Evolutionary conservation across 2,888 invertebrate genomes (phyloP), one percentile per base, ranked within the genome.

Genomic region (Tiliacea citrago): DNA sequence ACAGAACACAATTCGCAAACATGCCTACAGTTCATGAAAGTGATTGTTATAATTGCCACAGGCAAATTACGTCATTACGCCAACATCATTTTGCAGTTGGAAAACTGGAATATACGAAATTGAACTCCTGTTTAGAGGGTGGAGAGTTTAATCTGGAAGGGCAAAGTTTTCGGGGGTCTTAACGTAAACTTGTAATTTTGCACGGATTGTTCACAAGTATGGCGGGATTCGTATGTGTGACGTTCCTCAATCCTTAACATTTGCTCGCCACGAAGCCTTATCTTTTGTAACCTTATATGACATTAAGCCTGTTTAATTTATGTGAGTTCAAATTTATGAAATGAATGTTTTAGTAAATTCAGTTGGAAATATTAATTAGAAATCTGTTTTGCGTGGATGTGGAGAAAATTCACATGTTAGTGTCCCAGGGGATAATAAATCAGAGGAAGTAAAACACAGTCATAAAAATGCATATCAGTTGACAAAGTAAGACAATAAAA

Each of bases 21-120:
- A 90, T 89, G 89, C 88, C 87, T 83, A 81, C 90, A 90, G 88
- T 89, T 88, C 88, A 88, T 86, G 88, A 90, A 89, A 90, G 88
- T 91, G 89, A 89, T 91, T 89, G 90, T 89, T 91, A 88, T 90
- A 92, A 91, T 89, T 90, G 90, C 84, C 89, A 86, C 83, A 66
- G 83, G 89, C 84, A 89, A 89, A 90, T 90, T 88, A 89, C 88
- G 83, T 86, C 84, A 86, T 75, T 69, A 67, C 68, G 65, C 86
- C 77, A 89, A 86, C 69, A 68, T 81, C 47, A 76, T 65, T 74
- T 77, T 85, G 77, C 73, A 72, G 71, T 69, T 42, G n/a, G 21
- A 42, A 78, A 81, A 66, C 61, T 18, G 24, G 47, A 3, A 66
- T 66, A 76, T 42, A 67, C 29, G 21, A 71, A 75, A 77, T 68